Conservation (phyloP, 2,888 invertebrate species). For the Eudemis profundana region DNA sequence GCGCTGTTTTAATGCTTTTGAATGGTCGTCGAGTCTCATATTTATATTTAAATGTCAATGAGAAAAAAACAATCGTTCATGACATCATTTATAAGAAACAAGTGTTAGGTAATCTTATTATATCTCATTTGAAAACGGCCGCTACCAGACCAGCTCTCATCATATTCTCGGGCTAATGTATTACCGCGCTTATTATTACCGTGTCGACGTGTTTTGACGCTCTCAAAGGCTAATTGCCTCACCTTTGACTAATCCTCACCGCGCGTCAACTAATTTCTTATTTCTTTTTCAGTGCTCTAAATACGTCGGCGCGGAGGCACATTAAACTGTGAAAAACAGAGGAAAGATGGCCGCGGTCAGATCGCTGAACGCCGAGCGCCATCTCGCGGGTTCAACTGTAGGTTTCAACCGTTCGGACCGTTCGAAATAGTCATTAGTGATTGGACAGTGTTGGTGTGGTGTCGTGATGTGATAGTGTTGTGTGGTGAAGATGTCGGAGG, state of each 20-base stretch:
- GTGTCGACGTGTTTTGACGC: constrained; percentile 63
- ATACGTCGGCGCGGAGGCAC: constrained; percentile 65
- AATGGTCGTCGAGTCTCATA: neutral
- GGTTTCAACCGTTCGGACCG: constrained; percentile 70
- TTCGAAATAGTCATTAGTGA: constrained; percentile 77
- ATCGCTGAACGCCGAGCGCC: constrained; percentile 67
- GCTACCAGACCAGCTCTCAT: neutral
- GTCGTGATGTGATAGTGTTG: constrained; percentile 75
- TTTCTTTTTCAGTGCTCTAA: constrained; percentile 80
- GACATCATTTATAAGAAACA: neutral
- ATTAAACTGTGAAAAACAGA: constrained; percentile 76
- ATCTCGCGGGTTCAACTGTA: constrained; percentile 64
- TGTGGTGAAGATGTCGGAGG: constrained; percentile 85
- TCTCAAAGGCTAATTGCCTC: constrained; percentile 65
- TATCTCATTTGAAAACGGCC: neutral
- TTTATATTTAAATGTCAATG: neutral
- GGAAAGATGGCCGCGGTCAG: constrained; percentile 76
- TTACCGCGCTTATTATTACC: constrained; percentile 28
- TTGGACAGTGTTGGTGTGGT: constrained; percentile 68
- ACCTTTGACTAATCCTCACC: constrained; percentile 68
- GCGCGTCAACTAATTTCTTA: constrained; percentile 64
- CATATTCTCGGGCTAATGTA: constrained; percentile 5
- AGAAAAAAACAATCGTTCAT: neutral
- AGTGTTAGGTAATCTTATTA: neutral
- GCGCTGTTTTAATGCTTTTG: neutral